A percentile compares a stretch with the other conserved stretches of the same genome.
phyloP scores from a whole-genome alignment of 2,888 invertebrate genomes.

The Papilio demoleus region DNA sequence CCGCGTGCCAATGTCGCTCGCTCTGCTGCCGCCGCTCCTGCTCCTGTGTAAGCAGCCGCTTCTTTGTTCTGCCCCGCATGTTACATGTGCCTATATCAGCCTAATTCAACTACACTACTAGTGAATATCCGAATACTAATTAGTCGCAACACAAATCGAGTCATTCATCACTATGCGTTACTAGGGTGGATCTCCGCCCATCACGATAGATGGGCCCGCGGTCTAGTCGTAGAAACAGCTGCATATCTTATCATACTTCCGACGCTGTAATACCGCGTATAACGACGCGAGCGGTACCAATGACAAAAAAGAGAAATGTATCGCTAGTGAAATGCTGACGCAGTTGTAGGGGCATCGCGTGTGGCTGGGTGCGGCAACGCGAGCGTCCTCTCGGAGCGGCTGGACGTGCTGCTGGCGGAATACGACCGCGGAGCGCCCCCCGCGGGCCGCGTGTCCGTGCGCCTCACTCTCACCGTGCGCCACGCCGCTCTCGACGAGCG shows the following conservation, averaged over 20 bases:
- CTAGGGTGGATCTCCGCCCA: too few relatives aligned
- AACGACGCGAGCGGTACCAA: too few relatives aligned
- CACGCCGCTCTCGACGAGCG: constrained; percentile 87
- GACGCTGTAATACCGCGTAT: too few relatives aligned
- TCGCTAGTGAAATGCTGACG: background rate
- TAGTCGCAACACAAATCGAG: too few relatives aligned
- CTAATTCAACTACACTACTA: too few relatives aligned
- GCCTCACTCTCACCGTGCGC: constrained; percentile 81
- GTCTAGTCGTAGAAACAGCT: too few relatives aligned
- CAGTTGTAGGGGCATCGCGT: constrained; percentile 39
- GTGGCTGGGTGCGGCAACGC: constrained; percentile 59
- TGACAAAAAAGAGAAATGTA: background rate
- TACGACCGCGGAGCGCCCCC: constrained; percentile 70
- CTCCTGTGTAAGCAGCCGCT: constrained; percentile 46
- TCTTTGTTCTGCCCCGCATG: background rate
- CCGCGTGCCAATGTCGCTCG: constrained; percentile 42
- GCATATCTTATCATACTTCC: too few relatives aligned
- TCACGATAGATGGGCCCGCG: too few relatives aligned
- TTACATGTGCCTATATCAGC: too few relatives aligned
- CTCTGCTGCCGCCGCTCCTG: constrained; percentile 50
- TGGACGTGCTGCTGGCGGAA: constrained; percentile 71
- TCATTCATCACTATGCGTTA: too few relatives aligned
- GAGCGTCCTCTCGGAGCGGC: constrained; percentile 58
- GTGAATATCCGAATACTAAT: too few relatives aligned
- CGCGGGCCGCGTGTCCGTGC: constrained; percentile 68